Conservation (phyloP, 2,797 vertebrate species). For the Chelidonichthys spinosus region DNA sequence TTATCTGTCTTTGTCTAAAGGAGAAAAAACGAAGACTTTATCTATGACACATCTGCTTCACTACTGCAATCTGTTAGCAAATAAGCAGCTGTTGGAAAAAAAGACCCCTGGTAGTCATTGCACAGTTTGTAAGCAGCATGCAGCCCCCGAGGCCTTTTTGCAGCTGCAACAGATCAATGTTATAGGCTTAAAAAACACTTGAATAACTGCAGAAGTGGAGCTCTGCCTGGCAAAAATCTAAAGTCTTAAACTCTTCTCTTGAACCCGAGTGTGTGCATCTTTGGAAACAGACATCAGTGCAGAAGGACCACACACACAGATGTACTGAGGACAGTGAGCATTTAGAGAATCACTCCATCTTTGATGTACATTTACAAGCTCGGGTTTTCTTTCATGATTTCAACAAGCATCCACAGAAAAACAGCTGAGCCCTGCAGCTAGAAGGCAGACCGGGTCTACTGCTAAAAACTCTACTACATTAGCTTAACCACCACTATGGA, state of each 20-base stretch:
- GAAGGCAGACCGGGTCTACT: not conserved
- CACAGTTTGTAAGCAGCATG: conserved; percentile 69
- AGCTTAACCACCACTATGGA: not conserved
- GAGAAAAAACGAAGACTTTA: conserved; percentile 46
- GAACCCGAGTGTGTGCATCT: conserved; percentile 21
- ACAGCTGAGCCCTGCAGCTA: conserved; percentile 8
- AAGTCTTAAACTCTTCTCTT: conserved; percentile 42
- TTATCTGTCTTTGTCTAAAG: conserved; percentile 53
- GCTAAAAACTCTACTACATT: not conserved
- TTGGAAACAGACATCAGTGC: conserved; percentile 4
- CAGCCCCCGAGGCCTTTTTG: conserved; percentile 62
- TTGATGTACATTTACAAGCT: conserved; percentile 7
- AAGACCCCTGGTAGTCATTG: conserved; percentile 64
- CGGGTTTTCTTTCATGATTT: conserved; percentile 25
- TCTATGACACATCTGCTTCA: conserved; percentile 73
- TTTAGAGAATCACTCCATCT: conserved; percentile 12
- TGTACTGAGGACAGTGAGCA: not conserved
- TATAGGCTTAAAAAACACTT: conserved; percentile 57
- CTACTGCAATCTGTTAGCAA: conserved; percentile 73
- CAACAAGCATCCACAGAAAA: conserved; percentile 6
- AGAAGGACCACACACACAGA: conserved; percentile 1
- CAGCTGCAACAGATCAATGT: conserved; percentile 75
- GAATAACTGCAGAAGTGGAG: conserved; percentile 52
- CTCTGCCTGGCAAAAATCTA: conserved; percentile 27
- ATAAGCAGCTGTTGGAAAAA: conserved; percentile 77